Percentiles rank a stretch among this genome's conserved stretches.
Conservation (phyloP, 2,888 invertebrate genomes). For the Philereme vetulata region DNA sequence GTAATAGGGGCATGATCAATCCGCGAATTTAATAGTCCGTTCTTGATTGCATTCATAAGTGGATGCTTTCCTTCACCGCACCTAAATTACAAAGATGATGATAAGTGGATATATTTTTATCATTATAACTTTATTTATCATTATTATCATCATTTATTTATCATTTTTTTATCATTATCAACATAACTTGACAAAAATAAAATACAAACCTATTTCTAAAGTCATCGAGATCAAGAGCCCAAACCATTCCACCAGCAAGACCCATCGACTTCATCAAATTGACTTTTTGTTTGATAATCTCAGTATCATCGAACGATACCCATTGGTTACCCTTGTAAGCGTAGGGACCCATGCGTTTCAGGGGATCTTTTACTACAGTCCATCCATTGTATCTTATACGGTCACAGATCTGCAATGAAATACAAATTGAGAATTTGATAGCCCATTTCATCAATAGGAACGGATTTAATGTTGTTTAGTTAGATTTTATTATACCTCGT, state of each 20-base stretch:
- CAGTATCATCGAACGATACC: constrained; percentile 94
- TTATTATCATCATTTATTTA: no score
- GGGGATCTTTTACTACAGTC: constrained; percentile 91
- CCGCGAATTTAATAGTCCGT: constrained; percentile 84
- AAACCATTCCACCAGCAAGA: constrained; percentile 95
- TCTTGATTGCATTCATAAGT: constrained; percentile 89
- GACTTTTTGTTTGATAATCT: constrained; percentile 91
- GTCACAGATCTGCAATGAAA: constrained; percentile 88
- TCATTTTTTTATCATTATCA: background rate
- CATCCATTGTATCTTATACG: constrained; percentile 90
- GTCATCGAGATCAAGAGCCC: constrained; percentile 95
- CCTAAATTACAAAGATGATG: constrained; percentile 52
- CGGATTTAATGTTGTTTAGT: background rate
- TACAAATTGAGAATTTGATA: constrained; percentile 2
- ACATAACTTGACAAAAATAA: constrained; percentile 20
- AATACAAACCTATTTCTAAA: constrained; percentile 85
- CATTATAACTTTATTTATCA: no score
- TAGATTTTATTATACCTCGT: constrained; percentile 84
- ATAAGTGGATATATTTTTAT: background rate
- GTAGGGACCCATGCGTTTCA: constrained; percentile 93
- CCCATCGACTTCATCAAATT: constrained; percentile 89
- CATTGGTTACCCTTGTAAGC: constrained; percentile 95
- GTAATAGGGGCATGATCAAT: constrained; percentile 37
- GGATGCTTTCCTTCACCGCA: constrained; percentile 93
- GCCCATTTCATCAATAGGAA: background rate